Evolutionary conservation across 2,797 vertebrate species (phyloP).

Genomic region (Coendou prehensilis): DNA sequence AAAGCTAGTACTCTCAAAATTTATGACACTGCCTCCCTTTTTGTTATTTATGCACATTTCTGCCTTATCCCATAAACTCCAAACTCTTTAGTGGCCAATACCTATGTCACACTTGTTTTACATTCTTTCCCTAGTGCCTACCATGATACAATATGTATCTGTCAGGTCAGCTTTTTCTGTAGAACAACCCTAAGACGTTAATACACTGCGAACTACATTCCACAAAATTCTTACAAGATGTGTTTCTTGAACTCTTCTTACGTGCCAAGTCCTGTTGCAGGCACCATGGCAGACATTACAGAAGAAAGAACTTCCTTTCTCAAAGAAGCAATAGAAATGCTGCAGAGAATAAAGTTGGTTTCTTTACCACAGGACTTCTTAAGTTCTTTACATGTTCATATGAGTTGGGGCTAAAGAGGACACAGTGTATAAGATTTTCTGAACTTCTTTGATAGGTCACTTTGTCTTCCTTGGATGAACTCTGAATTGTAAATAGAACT

Average conservation of each 20-base stretch:
- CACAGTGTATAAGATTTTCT: neutral
- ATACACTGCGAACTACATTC: neutral
- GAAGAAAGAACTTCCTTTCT: neutral
- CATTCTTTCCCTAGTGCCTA: neutral
- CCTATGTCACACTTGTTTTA: neutral
- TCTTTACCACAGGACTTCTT: neutral
- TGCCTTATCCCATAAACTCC: constrained; percentile 23
- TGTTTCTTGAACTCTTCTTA: constrained; percentile 12
- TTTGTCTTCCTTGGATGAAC: neutral
- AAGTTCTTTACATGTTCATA: neutral
- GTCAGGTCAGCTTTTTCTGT: neutral
- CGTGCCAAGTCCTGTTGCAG: neutral
- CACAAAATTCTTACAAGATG: neutral
- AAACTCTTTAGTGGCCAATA: constrained; percentile 40
- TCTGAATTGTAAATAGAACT: neutral
- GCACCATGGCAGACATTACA: neutral
- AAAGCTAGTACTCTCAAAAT: constrained; percentile 12
- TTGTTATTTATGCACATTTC: constrained; percentile 46
- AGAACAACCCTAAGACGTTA: neutral
- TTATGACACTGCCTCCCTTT: neutral
- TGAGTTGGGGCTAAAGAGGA: neutral
- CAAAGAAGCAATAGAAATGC: neutral
- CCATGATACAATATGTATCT: neutral
- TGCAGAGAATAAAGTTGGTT: neutral
- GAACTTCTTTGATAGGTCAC: neutral